phyloP scores from a whole-genome alignment of 2,888 invertebrate genomes.

The Torymus aiolomorphi region DNA sequence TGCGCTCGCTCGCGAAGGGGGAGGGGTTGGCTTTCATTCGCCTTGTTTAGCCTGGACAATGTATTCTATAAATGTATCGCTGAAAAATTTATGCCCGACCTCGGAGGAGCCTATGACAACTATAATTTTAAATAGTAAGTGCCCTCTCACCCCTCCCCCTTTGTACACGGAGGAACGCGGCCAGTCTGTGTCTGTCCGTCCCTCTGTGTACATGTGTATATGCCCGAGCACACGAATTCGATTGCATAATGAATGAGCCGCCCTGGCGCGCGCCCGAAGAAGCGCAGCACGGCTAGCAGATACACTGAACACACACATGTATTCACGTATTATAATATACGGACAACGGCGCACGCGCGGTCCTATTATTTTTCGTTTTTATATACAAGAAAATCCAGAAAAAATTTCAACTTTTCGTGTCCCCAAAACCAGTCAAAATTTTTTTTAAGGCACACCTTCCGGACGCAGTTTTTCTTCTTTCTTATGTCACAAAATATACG shows the following conservation, averaged over 20 bases:
- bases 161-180: constrained; percentile 13
- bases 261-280: neutral
- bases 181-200: too few relatives aligned
- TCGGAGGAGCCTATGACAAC: constrained; percentile 49
- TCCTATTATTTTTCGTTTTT: too few relatives aligned
- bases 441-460: too few relatives aligned
- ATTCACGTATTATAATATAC: too few relatives aligned
- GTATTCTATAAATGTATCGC: constrained; percentile 50
- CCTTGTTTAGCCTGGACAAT: constrained; percentile 49
- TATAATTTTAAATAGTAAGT: constrained; percentile 54
- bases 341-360: too few relatives aligned
- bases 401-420: too few relatives aligned
- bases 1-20: too few relatives aligned
- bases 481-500: too few relatives aligned
- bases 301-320: neutral
- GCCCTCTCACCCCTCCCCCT: neutral
- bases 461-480: too few relatives aligned
- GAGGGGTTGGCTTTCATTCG: neutral
- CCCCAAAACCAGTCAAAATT: too few relatives aligned
- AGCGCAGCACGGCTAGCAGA: constrained; percentile 11
- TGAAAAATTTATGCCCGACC: constrained; percentile 53
- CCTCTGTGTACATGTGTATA: too few relatives aligned
- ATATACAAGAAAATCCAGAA: too few relatives aligned
- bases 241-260: constrained; percentile 50
- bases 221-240: constrained; percentile 23